These are phyloP conservation scores for Kryptolebias ocellatus DNA, from an alignment of 2,797 vertebrate genomes.

Conservation along the genomic window DNA sequence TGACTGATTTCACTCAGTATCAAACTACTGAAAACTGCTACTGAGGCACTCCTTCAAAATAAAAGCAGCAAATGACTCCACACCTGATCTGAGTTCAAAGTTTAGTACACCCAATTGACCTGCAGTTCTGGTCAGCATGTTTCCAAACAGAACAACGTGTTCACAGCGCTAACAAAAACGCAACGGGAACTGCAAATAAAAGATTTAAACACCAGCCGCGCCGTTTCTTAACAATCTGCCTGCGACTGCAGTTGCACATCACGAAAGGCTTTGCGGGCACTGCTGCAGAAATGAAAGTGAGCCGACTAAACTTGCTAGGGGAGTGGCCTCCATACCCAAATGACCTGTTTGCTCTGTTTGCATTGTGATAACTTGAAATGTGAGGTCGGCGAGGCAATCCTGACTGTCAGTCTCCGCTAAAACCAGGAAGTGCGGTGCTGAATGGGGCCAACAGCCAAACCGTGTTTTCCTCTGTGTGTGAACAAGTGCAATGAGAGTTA, in stretches of 20 bases:
- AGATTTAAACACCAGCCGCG: slow-evolving; percentile 8
- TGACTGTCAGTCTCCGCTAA: slow-evolving; percentile 51
- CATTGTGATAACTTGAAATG: slow-evolving; percentile 75
- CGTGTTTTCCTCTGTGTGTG: slow-evolving; percentile 46
- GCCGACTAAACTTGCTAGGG: slow-evolving; percentile 24
- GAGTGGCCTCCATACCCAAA: slow-evolving; percentile 62
- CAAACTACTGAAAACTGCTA: background rate
- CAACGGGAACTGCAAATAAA: background rate
- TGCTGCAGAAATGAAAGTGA: slow-evolving; percentile 27
- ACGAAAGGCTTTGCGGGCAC: slow-evolving; percentile 5
- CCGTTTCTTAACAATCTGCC: background rate
- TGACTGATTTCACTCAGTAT: background rate
- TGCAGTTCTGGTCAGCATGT: slow-evolving; percentile 19
- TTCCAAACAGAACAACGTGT: slow-evolving; percentile 37
- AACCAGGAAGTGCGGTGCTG: slow-evolving; percentile 75
- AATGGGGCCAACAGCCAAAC: slow-evolving; percentile 70
- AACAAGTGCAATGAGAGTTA: slow-evolving; percentile 42
- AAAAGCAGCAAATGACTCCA: slow-evolving; percentile 19
- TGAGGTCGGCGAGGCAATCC: slow-evolving; percentile 64
- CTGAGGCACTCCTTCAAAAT: slow-evolving; percentile 18
- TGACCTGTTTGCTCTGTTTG: slow-evolving; percentile 64
- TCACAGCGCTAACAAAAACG: slow-evolving; percentile 1
- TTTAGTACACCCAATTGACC: slow-evolving; percentile 53
- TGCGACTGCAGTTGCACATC: slow-evolving; percentile 4
- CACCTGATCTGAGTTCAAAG: slow-evolving; percentile 52